A percentile compares a stretch with the other conserved stretches of the same genome.
Conservation (phyloP, 2,888 invertebrate species). For the Drosophila phalerata region DNA sequence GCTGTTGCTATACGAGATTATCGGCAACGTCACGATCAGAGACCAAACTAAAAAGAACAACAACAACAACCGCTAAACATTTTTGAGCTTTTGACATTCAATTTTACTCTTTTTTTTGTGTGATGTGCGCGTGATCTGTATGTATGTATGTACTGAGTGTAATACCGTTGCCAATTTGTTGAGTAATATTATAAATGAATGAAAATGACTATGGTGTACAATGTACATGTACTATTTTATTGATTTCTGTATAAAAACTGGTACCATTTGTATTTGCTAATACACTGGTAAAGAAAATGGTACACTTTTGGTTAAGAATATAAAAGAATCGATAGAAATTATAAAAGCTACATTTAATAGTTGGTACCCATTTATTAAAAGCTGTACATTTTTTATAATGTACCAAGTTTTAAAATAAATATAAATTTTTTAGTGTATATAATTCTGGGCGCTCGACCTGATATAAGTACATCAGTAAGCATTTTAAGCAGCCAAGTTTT, state of each 20-base stretch:
- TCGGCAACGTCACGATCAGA: slow-evolving; percentile 26
- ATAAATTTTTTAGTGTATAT: too few relatives aligned
- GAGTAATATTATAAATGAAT: not conserved
- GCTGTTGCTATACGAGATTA: slow-evolving; percentile 48
- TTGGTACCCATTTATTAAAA: too few relatives aligned
- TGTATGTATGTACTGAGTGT: not conserved
- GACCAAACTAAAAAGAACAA: slow-evolving; percentile 2
- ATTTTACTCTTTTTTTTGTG: slow-evolving; percentile 5
- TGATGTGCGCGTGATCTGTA: slow-evolving; percentile 4
- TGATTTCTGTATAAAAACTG: not conserved
- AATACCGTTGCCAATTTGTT: slow-evolving; percentile 1
- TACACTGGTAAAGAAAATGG: not conserved
- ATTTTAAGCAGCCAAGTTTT: too few relatives aligned
- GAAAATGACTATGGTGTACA: not conserved
- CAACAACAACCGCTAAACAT: slow-evolving; percentile 8
- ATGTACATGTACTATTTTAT: not conserved
- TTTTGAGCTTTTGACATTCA: slow-evolving; percentile 20
- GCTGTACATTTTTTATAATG: too few relatives aligned
- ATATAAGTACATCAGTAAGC: too few relatives aligned
- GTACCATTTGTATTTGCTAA: not conserved
- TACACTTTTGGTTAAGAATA: not conserved
- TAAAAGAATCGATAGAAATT: too few relatives aligned
- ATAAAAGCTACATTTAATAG: too few relatives aligned
- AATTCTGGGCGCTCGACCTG: too few relatives aligned
- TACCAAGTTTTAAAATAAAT: too few relatives aligned